Conservation (phyloP, 1,140 invertebrate genomes). For the Zaprionus kolodkinae region DNA sequence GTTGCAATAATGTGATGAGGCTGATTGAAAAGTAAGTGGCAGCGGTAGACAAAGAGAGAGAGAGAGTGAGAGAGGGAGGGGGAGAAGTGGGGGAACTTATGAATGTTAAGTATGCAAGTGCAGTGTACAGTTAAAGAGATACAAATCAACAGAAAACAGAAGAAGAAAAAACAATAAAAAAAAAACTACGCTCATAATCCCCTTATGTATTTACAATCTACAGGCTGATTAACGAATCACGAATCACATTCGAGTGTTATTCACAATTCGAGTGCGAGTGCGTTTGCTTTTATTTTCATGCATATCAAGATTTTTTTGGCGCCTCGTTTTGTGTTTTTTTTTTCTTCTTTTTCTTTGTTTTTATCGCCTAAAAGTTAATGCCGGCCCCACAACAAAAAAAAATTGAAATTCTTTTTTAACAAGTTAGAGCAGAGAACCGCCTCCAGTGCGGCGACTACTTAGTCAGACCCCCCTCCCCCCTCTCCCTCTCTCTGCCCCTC, state of each 20-base stretch:
- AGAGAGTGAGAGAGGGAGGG: not conserved
- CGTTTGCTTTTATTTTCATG: not conserved
- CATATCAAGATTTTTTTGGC: slow-evolving; percentile 26
- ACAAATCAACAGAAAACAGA: not conserved
- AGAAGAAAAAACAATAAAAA: not conserved
- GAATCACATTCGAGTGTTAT: slow-evolving; percentile 18
- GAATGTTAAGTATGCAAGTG: slow-evolving; percentile 34
- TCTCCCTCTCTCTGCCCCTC: not conserved
- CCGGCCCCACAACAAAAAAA: slow-evolving; percentile 4
- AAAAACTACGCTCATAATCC: slow-evolving; percentile 19
- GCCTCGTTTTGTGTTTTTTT: slow-evolving; percentile 32
- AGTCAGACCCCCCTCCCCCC: not conserved
- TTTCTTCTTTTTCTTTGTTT: not conserved
- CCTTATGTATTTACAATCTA: slow-evolving; percentile 7
- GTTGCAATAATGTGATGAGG: slow-evolving; percentile 42
- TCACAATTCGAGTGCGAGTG: not conserved
- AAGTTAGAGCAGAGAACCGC: slow-evolving; percentile 25
- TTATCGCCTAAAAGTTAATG: slow-evolving; percentile 17
- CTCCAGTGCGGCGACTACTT: slow-evolving; percentile 11
- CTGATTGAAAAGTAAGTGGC: slow-evolving; percentile 43
- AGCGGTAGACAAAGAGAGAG: not conserved
- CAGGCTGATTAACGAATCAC: slow-evolving; percentile 20
- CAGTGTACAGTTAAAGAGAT: slow-evolving; percentile 19
- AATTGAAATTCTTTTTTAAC: slow-evolving; percentile 29
- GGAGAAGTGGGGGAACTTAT: not conserved